Evolutionary conservation across 2,888 invertebrate genomes (phyloP), one percentile per base, ranked within the genome.

Genomic region (Watsonalla binaria): DNA sequence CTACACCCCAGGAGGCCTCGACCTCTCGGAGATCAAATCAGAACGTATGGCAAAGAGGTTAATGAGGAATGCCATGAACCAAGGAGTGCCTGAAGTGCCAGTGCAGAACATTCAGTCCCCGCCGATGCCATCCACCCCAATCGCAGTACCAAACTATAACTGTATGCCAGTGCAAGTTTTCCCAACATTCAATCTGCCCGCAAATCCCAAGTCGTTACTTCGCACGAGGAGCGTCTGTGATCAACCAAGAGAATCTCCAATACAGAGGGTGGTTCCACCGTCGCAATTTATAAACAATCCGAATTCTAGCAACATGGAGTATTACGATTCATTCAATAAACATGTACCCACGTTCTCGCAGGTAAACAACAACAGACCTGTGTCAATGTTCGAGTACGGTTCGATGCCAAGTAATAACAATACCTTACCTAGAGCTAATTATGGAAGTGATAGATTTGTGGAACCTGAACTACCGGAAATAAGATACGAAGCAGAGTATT

Each of bases 1-100:
- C 33, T 98, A 98, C 82, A 97, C 97, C 35, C 98, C 98, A 0
- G 97, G 98, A 9, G 98, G 98, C 69, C 92, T 98, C 56, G 96
- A 98, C 85, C 92, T 98, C 48, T 96, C 97, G 11, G 96, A 98
- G 90, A 97, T 98, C 63, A 94, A 95, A 70, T 97, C 97, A 51
- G 97, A 97, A 60, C 93, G 96, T 60, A 97, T 98, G 97, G 96
- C 96, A 24, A 92, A 96, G 72, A 92, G 97, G 49, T 74, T 93
- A 53, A 90, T 91, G 90, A 80, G 85, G 59, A 91, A 91, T 68
- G 91, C 91, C 8, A 90, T 91, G 91, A 86, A 85, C 62, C 95
- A 95, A 74, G 96, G 96, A 11, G 94, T 95, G 46, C 93, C 94
- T 42, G 94, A 94, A 57, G 82, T 84, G 47, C 92, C 93, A 5